Evolutionary conservation across 2,888 invertebrate genomes (phyloP), one percentile per base, ranked within the genome.

Genomic region (Agrilus biguttatus): DNA sequence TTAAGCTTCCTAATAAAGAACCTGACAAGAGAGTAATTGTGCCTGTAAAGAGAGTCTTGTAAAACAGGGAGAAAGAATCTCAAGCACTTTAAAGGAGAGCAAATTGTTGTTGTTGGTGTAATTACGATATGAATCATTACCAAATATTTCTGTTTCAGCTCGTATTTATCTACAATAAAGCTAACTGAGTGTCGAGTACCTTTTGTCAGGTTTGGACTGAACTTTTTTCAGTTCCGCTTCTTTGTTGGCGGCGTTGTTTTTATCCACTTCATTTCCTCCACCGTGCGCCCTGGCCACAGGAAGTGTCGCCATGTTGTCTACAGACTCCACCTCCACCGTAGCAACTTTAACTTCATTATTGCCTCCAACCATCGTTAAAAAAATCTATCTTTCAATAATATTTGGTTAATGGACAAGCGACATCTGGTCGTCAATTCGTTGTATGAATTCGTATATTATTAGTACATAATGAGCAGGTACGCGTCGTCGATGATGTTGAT

Each of bases 281-380:
- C 76, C 56, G 74, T 77, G 61, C 37, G 80, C 79, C 60, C 84
- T 78, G 49, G 84, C 84, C 46, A 87, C 87, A 55, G 87, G 88
- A 66, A 88, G 74, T 36, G 88, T 88, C 66, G 87, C 88, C 80
- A 87, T 87, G 63, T 88, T 87, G 75, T 87, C 86, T 55, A 83
- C 81, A 52, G 83, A 75, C 69, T 88, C 88, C 59, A 86, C 76
- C 68, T 88, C 87, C 57, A 89, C 89, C 46, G 88, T 88, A 55
- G 88, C 83, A 67, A 88, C 86, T 74, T 87, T 88, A 68, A 87
- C 82, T 71, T 88, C 86, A 62, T 74, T 74, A 63, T 79, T 78
- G 65, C 77, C 78, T 64, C 77, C 78, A 55, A 75, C 74, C 75
- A 77, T 77, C 55, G 46, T 46, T 49, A 37, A 46, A 45, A 42